These are phyloP conservation scores for Bombyx huttoni DNA, from an alignment of 2,888 invertebrate genomes.

Conservation along the genomic window DNA sequence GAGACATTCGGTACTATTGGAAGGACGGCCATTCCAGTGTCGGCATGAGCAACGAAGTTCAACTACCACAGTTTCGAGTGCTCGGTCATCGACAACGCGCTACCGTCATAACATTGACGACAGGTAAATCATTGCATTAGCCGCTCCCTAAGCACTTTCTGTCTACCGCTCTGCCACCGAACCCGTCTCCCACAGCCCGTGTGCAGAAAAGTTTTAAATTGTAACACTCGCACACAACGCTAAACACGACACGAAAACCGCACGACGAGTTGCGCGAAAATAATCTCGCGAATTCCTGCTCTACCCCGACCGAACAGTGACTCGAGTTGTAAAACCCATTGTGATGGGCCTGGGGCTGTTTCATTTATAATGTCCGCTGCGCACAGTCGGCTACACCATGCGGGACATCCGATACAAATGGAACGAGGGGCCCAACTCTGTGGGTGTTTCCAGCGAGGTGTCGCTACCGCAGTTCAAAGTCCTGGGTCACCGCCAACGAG, in stretches of 20 bases:
- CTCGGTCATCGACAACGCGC: constrained; percentile 96
- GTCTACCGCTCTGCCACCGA: constrained; percentile 56
- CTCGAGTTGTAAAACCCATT: constrained; percentile 68
- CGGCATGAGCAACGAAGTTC: constrained; percentile 95
- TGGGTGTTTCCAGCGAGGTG: constrained; percentile 96
- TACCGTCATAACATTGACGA: constrained; percentile 94
- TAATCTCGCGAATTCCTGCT: constrained; percentile 51
- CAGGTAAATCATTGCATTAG: constrained; percentile 82
- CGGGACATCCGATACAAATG: constrained; percentile 97
- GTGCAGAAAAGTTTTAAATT: constrained; percentile 53
- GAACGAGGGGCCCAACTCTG: constrained; percentile 95
- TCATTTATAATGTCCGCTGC: constrained; percentile 66
- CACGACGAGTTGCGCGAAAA: constrained; percentile 56
- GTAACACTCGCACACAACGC: constrained; percentile 64
- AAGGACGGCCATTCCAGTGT: constrained; percentile 93
- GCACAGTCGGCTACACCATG: constrained; percentile 97
- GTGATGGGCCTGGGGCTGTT: constrained; percentile 70
- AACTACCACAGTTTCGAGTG: constrained; percentile 97
- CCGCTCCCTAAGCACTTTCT: constrained; percentile 52
- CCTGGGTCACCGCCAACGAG: constrained; percentile 95
- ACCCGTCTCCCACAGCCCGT: constrained; percentile 67
- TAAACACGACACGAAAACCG: constrained; percentile 56
- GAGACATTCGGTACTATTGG: constrained; percentile 98
- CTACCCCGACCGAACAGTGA: constrained; percentile 59
- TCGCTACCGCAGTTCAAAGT: constrained; percentile 98